Percentiles rank a stretch among this genome's conserved stretches.
Evolutionary conservation across 2,113 vertebrate species (phyloP).

Genomic region (Elaphurus davidianus): DNA sequence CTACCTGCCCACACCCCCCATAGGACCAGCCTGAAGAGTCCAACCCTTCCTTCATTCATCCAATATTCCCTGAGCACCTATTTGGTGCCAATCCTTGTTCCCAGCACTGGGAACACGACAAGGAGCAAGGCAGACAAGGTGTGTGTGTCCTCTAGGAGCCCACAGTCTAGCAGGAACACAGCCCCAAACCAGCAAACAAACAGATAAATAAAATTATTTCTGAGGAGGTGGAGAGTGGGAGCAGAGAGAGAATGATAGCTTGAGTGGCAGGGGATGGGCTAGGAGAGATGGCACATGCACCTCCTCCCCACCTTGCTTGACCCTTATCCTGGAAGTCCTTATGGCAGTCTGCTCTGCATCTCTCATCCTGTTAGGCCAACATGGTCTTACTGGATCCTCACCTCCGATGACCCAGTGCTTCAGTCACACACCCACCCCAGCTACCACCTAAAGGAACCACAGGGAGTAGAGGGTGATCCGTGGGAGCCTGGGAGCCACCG

Average conservation of each 20-base stretch:
- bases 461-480: not conserved
- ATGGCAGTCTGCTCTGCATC: not conserved
- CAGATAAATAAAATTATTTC: not conserved
- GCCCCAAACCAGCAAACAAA: not conserved
- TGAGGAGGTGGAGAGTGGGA: not conserved
- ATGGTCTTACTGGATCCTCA: not conserved
- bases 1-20: rapidly evolving
- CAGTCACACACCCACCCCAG: not conserved
- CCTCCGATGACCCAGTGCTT: not conserved
- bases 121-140: not conserved
- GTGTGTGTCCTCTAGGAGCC: not conserved
- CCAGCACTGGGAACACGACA: not conserved
- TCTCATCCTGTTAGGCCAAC: not conserved
- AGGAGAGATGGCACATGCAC: not conserved
- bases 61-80: not conserved
- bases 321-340: not conserved
- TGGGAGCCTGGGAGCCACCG: not conserved
- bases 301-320: not conserved
- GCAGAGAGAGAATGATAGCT: rapidly evolving
- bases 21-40: not conserved
- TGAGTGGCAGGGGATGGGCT: not conserved
- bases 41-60: not conserved
- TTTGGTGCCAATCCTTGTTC: not conserved
- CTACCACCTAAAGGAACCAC: not conserved
- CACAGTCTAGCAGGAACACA: not conserved